Conservation (phyloP, 2,888 invertebrate species). For the Sisyra nigra region DNA sequence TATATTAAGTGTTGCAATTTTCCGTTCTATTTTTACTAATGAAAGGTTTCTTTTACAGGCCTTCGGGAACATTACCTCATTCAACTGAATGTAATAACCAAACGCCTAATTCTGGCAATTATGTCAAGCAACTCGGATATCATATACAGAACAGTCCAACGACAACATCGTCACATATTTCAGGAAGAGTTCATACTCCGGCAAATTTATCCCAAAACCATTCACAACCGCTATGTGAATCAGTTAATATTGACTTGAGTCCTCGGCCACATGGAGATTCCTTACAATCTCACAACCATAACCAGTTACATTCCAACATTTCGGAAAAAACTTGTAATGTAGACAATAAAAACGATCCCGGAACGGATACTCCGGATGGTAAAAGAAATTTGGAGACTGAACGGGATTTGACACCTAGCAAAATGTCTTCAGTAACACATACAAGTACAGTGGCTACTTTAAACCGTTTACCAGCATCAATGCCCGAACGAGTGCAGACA, state of each 20-base stretch:
- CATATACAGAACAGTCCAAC: constrained; percentile 11
- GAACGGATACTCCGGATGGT: not conserved
- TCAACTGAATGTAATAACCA: constrained; percentile 5
- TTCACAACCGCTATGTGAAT: constrained; percentile 13
- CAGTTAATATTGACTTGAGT: constrained; percentile 12
- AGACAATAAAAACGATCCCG: not conserved
- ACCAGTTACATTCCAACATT: not conserved
- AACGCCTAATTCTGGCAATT: constrained; percentile 1
- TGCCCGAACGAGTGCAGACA: not conserved
- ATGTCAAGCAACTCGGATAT: constrained; percentile 5
- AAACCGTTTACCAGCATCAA: constrained; percentile 12
- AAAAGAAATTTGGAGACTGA: constrained; percentile 31
- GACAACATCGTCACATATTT: constrained; percentile 5
- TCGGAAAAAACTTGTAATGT: not conserved
- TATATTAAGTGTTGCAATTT: too few species aligned
- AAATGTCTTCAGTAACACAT: constrained; percentile 27
- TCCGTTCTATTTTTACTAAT: too few species aligned
- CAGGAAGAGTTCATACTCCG: constrained; percentile 20
- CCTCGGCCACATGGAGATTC: constrained; percentile 9
- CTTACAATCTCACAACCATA: constrained; percentile 11
- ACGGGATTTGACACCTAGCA: constrained; percentile 31
- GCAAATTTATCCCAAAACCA: constrained; percentile 18
- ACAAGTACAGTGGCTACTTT: constrained; percentile 17
- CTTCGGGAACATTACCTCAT: constrained; percentile 30
- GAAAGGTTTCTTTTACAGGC: constrained; percentile 21